Percentiles rank a stretch among this genome's conserved stretches.
Conservation (phyloP, 1,140 invertebrate genomes). For the Periplaneta americana region DNA sequence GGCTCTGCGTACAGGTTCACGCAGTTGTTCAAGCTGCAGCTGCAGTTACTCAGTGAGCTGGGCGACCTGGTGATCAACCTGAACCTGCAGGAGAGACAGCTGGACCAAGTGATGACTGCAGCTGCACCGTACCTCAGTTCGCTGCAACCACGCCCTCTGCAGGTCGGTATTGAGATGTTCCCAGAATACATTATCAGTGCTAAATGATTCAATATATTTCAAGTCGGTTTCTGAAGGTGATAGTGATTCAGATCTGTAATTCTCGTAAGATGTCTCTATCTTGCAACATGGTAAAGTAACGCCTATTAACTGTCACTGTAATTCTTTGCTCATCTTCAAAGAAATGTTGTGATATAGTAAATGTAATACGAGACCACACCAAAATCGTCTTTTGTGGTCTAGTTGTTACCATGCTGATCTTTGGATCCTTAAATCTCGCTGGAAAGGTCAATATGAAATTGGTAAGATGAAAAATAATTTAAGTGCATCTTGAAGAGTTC, state of each 20-base stretch:
- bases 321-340: neutral
- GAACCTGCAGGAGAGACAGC: constrained; percentile 40
- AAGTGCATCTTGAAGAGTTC: too few relatives aligned
- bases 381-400: too few relatives aligned
- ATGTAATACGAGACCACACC: too few relatives aligned
- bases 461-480: too few relatives aligned
- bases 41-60: constrained; percentile 45
- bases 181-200: neutral
- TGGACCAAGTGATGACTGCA: constrained; percentile 41
- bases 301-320: neutral
- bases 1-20: constrained; percentile 51
- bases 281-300: neutral
- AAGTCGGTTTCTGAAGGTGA: neutral
- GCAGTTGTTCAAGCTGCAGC: constrained; percentile 53
- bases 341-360: neutral
- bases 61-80: constrained; percentile 44
- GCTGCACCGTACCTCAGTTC: constrained; percentile 47
- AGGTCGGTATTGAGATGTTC: constrained; percentile 39
- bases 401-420: too few relatives aligned
- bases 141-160: constrained; percentile 51
- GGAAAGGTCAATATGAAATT: too few relatives aligned
- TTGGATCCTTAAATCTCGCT: too few relatives aligned
- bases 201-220: neutral
- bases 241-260: neutral
- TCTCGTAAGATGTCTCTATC: neutral